Evolutionary conservation across 2,888 invertebrate species (phyloP).

Genomic region (Dryomyza anilis): DNA sequence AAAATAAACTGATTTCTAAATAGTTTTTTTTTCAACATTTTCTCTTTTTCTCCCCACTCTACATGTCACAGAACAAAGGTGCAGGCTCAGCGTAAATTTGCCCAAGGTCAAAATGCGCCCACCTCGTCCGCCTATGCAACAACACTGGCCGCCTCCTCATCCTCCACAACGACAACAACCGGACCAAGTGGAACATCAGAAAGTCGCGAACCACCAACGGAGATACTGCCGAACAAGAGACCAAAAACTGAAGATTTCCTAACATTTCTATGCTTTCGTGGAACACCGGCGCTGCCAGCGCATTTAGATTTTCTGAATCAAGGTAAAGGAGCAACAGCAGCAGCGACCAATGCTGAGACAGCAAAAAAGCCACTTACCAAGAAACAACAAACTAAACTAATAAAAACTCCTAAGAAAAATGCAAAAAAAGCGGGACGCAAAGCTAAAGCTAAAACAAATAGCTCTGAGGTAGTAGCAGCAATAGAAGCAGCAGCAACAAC

Average conservation of each 20-base stretch:
- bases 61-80: constrained; percentile 72
- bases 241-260: constrained; percentile 86
- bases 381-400: constrained; percentile 4
- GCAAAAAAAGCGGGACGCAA: neutral
- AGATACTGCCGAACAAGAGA: constrained; percentile 68
- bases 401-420: constrained; percentile 15
- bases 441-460: constrained; percentile 4
- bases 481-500: no score
- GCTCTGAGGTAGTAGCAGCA: no score
- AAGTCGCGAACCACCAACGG: constrained; percentile 67
- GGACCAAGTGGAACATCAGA: constrained; percentile 66
- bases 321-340: constrained; percentile 51
- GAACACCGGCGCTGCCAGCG: constrained; percentile 74
- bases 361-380: constrained; percentile 16
- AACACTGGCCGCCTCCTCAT: constrained; percentile 45
- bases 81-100: constrained; percentile 87
- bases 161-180: constrained; percentile 32
- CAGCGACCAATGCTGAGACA: constrained; percentile 30
- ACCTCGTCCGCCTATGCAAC: constrained; percentile 52
- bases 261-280: constrained; percentile 82
- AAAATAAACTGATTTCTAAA: neutral
- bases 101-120: constrained; percentile 82
- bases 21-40: neutral
- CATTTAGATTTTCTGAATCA: constrained; percentile 72
- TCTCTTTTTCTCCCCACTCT: neutral